Base-by-base conservation (phyloP, 2,113 vertebrate species). In the Tangachromis dhanisi region DNA sequence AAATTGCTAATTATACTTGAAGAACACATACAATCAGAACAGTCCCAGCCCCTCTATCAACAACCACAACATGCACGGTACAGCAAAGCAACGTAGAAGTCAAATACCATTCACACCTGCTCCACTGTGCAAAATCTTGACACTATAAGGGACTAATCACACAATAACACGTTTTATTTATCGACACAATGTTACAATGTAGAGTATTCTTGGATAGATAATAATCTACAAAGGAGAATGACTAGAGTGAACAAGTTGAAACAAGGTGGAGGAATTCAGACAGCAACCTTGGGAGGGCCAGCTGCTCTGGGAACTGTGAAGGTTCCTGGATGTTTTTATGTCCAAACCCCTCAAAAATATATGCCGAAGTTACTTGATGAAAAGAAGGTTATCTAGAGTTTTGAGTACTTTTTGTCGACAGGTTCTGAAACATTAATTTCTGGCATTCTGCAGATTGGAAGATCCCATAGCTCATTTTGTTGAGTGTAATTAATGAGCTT, bases 261-360 rank as follows among this genome's bases (percentile, higher is more conserved):
- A 92, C 94, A 95, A 11, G 89, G 71, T 10, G 16, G 49, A 82
- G 45, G 87, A 94, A 94, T 93, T 91, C 54, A 82, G 35, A 4
- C 7, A 5, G 0, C 26, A 49, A 49, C 17, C 73, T 33, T 19
- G 33, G n/a, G 1, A 73, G 21, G 6, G 17, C 5, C 81, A 53
- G n/a, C 24, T 33, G 80, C 21, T 31, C 71, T 49, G 24, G 26
- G 71, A 10, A 78, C 42, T 6, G 42, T 49, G 42, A 49, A 78
- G 45, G 7, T 4, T 78, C 2, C 9, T 31, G 42, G 24, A 7
- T 29, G 71, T 49, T 29, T 78, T 76, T 12, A 76, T 49, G 9
- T 29, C 14, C 71, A 78, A 49, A 2, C 1, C 9, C 71, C 16
- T 49, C 2, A 31, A 26, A 76, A 76, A 49, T 26, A 47, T 19